Percentiles rank a stretch among this genome's conserved stretches.
Conservation (phyloP, 2,113 vertebrate genomes). For the Corynorhinus townsendii region DNA sequence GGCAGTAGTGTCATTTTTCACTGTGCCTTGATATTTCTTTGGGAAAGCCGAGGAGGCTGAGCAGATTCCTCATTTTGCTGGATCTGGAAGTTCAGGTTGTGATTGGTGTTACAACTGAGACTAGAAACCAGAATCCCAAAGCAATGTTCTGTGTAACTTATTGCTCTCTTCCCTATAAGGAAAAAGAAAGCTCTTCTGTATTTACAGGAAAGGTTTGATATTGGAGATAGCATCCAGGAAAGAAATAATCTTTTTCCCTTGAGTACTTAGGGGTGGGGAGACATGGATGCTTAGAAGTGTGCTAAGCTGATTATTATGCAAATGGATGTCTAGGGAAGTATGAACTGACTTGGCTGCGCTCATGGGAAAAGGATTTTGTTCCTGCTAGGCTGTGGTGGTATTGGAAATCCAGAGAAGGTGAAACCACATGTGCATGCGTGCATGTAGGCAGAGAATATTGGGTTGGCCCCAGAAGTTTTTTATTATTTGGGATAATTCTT, state of each 20-base stretch:
- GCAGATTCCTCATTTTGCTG: constrained; percentile 6
- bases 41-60: neutral
- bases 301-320: neutral
- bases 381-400: neutral
- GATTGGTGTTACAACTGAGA: neutral
- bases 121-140: neutral
- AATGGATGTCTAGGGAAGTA: neutral
- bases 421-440: neutral
- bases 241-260: neutral
- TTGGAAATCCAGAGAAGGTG: neutral
- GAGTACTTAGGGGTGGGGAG: neutral
- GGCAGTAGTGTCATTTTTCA: neutral
- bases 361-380: neutral
- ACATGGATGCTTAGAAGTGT: neutral
- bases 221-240: neutral
- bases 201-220: neutral
- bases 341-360: neutral
- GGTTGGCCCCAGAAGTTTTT: neutral
- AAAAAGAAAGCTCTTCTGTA: neutral
- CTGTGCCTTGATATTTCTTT: neutral
- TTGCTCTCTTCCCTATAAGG: neutral
- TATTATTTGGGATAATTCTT: constrained; percentile 5
- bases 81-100: neutral
- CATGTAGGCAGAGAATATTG: neutral
- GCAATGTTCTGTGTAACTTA: neutral